A percentile compares a stretch with the other conserved stretches of the same genome.
Evolutionary conservation across 1,140 invertebrate genomes (phyloP).

Genomic region (Heliconius hewitsoni): DNA sequence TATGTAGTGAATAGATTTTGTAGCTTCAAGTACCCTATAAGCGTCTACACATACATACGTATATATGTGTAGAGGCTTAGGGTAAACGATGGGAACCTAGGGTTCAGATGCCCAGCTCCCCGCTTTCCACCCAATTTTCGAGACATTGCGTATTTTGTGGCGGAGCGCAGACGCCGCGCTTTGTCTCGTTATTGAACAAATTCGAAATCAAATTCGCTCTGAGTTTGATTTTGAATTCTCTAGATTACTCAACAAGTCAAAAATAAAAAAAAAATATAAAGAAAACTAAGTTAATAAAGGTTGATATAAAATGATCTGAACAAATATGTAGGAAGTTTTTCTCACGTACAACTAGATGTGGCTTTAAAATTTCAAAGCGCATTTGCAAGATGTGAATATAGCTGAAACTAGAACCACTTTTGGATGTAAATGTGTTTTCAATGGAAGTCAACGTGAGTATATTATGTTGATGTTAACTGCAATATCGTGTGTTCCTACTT

Average conservation of each 20-base stretch:
- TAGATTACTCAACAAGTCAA: background rate
- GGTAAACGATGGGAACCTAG: no score
- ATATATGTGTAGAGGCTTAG: no score
- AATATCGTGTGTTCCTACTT: conserved; percentile 21
- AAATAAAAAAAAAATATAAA: background rate
- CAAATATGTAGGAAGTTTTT: conserved; percentile 34
- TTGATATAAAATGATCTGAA: background rate
- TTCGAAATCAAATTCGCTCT: no score
- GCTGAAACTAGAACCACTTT: conserved; percentile 58
- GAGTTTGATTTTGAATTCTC: no score
- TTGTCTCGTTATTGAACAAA: no score
- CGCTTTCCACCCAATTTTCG: no score
- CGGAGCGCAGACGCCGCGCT: no score
- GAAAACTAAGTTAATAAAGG: background rate
- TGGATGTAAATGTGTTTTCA: conserved; percentile 70
- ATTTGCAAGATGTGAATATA: conserved; percentile 65
- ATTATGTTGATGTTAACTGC: conserved; percentile 36
- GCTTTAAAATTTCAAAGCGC: conserved; percentile 56
- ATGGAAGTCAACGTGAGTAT: conserved; percentile 48
- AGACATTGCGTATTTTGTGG: background rate
- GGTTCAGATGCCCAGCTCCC: no score
- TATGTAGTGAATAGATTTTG: no score
- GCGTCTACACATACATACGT: no score
- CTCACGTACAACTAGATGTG: conserved; percentile 41
- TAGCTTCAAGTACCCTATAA: no score